Base-by-base conservation (phyloP, 1,140 invertebrate species). In the Anthonomus grandis region DNA sequence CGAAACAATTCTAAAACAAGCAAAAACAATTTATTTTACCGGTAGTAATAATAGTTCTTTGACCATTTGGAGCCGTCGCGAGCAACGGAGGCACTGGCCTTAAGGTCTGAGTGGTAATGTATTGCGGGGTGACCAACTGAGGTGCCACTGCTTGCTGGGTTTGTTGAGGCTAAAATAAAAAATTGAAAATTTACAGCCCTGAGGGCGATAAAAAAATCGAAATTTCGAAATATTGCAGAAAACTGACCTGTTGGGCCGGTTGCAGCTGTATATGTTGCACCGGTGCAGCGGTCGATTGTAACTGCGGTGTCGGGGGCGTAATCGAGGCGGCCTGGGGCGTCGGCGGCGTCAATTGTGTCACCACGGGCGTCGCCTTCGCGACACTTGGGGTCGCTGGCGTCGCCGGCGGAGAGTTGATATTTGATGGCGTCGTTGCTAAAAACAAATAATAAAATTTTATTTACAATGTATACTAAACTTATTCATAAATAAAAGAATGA, bases 31-130 rank as follows among this genome's bases (percentile, higher is more conserved):
- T 12, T 12, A 24, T 19, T 24, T 39, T 47, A 59, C 58, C 67
- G 27, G 62, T 64, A 24, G 63, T 59, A 45, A 65, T 57, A 48
- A 66, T 63, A 17, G 63, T 64, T 48, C 63, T 58, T 49, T 66
- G 60, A 18, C 62, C 65, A 13, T 48, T 45, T 2, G 66, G 63
- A 15, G 67, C 65, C 8, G 67, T 73, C n/a, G 65, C 68, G 45
- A 69, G 44, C 25, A 67, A 47, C 3, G 67, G 69, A 4, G 66
- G 65, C 24, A 70, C 74, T 21, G 66, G 70, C 64, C 57, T 70
- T 66, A 65, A 66, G 64, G 70, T 75, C 56, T 75, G 69, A 13
- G 87, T 19, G 70, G 68, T 17, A 72, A 69, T 17, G 70, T 51
- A 41, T 36, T 57, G 59, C 15, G 58, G 51, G 8, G 58, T 64